phyloP scores from a whole-genome alignment of 2,797 vertebrate genomes.

The Alectoris magna region DNA sequence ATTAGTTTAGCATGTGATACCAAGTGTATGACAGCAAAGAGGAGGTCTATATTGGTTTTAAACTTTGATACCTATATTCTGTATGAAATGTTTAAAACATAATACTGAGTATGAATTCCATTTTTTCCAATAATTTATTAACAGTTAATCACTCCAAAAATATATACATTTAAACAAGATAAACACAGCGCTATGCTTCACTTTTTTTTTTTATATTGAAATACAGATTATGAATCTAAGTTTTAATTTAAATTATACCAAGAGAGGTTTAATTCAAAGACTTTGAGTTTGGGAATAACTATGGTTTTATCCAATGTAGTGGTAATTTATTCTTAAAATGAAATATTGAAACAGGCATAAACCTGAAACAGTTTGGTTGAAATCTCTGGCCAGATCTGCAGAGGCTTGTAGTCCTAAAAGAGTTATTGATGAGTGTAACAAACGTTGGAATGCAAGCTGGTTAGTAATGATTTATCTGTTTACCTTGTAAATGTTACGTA shows the following conservation, averaged over 20 bases:
- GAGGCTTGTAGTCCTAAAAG: slow-evolving; percentile 14
- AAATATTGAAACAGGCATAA: slow-evolving; percentile 35
- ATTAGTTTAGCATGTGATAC: not conserved
- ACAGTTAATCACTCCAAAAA: slow-evolving; percentile 34
- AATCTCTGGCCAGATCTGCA: slow-evolving; percentile 56
- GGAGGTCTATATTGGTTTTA: not conserved
- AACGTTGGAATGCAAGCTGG: slow-evolving; percentile 39
- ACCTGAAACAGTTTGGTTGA: slow-evolving; percentile 24
- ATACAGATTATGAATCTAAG: slow-evolving; percentile 45
- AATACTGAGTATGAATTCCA: not conserved
- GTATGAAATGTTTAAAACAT: not conserved
- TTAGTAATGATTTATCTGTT: slow-evolving; percentile 58
- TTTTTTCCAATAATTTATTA: not conserved
- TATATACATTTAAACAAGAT: slow-evolving; percentile 16
- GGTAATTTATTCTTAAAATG: slow-evolving; percentile 50
- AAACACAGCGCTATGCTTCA: not conserved
- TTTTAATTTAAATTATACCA: slow-evolving; percentile 43
- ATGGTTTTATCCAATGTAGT: slow-evolving; percentile 33
- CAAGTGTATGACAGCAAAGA: not conserved
- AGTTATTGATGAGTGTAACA: slow-evolving; percentile 43
- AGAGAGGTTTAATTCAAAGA: slow-evolving; percentile 66
- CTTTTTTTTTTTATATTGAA: slow-evolving; percentile 23
- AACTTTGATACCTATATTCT: not conserved
- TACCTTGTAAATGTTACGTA: slow-evolving; percentile 64
- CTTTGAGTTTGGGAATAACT: slow-evolving; percentile 55